Evolutionary conservation across 2,888 invertebrate species (phyloP).

Genomic region (Ethmia dodecea): DNA sequence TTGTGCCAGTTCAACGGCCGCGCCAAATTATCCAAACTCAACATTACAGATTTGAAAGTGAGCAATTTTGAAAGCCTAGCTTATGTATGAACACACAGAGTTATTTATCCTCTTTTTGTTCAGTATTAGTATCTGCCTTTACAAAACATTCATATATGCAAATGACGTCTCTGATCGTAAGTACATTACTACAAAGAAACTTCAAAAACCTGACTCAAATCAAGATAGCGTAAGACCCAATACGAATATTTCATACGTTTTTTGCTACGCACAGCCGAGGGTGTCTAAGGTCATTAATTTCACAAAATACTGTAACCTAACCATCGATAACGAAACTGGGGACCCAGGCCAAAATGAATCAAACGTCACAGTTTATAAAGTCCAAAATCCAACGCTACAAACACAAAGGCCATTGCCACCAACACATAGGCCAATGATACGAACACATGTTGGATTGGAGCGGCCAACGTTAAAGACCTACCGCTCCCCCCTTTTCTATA

Average conservation of each 20-base stretch:
- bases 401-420: slow-evolving; percentile 36
- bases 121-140: too few relatives aligned
- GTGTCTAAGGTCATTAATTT: slow-evolving; percentile 17
- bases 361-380: slow-evolving; percentile 20
- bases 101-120: too few relatives aligned
- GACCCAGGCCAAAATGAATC: background rate
- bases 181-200: too few relatives aligned
- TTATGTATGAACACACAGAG: too few relatives aligned
- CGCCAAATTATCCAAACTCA: too few relatives aligned
- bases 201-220: too few relatives aligned
- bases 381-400: slow-evolving; percentile 33
- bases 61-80: too few relatives aligned
- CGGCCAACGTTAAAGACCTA: slow-evolving; percentile 40
- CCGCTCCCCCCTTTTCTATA: slow-evolving; percentile 28
- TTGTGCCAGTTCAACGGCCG: too few relatives aligned
- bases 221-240: background rate
- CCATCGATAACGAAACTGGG: slow-evolving; percentile 13
- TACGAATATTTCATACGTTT: slow-evolving; percentile 2
- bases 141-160: too few relatives aligned
- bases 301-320: slow-evolving; percentile 17
- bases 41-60: too few relatives aligned
- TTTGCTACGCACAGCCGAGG: slow-evolving; percentile 9
- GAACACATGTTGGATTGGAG: slow-evolving; percentile 62
- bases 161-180: too few relatives aligned
- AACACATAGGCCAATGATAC: slow-evolving; percentile 60